Conservation (phyloP, 1,140 invertebrate species). For the Heliconius eleuchia region DNA sequence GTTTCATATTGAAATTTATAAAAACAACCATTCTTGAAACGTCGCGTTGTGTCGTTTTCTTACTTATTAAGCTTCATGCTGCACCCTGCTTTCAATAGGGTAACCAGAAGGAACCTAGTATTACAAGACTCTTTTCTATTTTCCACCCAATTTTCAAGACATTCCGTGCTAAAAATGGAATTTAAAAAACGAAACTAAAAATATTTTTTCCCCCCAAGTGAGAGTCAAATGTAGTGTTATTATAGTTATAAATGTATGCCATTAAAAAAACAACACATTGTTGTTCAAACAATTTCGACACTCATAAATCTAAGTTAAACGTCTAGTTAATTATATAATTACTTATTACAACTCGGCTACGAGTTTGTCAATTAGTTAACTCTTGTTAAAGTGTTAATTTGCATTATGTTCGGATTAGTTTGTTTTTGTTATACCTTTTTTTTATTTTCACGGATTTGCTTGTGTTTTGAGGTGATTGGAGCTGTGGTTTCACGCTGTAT, state of each 20-base stretch:
- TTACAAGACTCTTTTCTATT: no score
- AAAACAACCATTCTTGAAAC: no score
- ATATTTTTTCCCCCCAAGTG: neutral
- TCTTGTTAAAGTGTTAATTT: conserved; percentile 6
- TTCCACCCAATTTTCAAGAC: neutral
- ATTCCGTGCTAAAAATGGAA: neutral
- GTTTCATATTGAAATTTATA: no score
- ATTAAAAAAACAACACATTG: neutral
- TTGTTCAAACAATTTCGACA: conserved; percentile 11
- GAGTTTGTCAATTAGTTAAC: conserved; percentile 38
- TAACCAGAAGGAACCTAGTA: no score
- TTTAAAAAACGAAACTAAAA: neutral
- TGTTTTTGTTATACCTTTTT: neutral
- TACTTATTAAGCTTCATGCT: no score
- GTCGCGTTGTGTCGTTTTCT: no score
- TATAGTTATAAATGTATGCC: neutral
- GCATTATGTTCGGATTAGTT: neutral
- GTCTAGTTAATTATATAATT: conserved; percentile 39
- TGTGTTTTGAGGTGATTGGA: no score
- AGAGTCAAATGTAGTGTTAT: neutral
- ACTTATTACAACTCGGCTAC: conserved; percentile 34
- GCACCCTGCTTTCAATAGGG: no score
- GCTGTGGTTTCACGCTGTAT: no score
- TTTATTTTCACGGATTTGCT: no score
- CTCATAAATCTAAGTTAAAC: conserved; percentile 36